Evolutionary conservation across 2,888 invertebrate genomes (phyloP).

Genomic region (Sinelater perroti): DNA sequence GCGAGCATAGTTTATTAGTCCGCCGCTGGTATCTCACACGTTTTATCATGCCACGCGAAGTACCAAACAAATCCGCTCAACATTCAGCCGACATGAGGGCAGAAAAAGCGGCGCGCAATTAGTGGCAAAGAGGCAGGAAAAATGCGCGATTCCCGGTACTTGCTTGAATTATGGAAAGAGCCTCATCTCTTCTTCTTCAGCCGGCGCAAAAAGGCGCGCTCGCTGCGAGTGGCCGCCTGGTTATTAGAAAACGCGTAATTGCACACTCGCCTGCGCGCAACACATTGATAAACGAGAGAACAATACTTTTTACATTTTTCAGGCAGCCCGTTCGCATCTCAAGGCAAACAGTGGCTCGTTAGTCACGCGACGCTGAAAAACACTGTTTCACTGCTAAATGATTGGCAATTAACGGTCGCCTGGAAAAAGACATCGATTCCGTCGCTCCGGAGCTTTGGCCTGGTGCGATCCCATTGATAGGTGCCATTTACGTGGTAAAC

Average conservation of each 20-base stretch:
- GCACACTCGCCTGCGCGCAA: conserved; percentile 28
- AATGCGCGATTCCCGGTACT: conserved; percentile 30
- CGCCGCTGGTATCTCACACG: conserved; percentile 29
- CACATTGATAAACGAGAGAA: conserved; percentile 35
- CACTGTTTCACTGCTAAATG: conserved; percentile 28
- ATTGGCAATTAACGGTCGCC: conserved; percentile 35
- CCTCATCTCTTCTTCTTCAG: conserved; percentile 7
- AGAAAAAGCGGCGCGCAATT: conserved; percentile 33
- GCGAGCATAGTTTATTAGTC: conserved; percentile 24
- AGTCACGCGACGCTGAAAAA: conserved; percentile 41
- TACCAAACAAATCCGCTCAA: conserved; percentile 32
- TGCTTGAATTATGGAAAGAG: conserved; percentile 36
- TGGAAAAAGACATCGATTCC: conserved; percentile 24
- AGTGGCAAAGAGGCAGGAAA: conserved; percentile 25
- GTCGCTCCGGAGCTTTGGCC: conserved; percentile 9
- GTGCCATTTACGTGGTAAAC: conserved; percentile 6
- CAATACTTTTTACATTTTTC: conserved; percentile 27
- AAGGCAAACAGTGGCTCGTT: conserved; percentile 40
- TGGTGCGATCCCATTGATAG: conserved; percentile 18
- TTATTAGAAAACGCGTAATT: conserved; percentile 39
- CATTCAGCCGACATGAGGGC: conserved; percentile 33
- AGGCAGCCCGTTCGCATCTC: conserved; percentile 26
- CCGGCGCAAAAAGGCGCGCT: conserved; percentile 24
- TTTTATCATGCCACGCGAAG: conserved; percentile 35
- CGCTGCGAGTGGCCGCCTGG: conserved; percentile 32